Conservation (phyloP, 35 echinoderm and acorn worm genomes). For the Stichopus chloronotus region DNA sequence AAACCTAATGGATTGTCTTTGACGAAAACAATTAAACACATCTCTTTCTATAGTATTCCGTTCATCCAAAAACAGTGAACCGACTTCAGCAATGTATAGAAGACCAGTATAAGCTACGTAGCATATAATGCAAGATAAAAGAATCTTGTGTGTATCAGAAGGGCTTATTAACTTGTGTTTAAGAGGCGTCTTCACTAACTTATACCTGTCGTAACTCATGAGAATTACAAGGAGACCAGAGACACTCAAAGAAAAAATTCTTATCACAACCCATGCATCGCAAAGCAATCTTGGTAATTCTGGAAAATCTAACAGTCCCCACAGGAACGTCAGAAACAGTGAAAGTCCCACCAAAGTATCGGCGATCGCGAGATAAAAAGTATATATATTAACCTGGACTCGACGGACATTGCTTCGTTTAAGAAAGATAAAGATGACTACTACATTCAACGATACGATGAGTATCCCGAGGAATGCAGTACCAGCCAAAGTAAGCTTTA, state of each 20-base stretch:
- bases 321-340: background rate
- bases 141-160: background rate
- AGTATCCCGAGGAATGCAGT: background rate
- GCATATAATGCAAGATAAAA: too few relatives aligned
- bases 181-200: background rate
- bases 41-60: too few relatives aligned
- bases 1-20: background rate
- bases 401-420: background rate
- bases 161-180: background rate
- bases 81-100: background rate
- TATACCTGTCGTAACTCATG: constrained; percentile 23
- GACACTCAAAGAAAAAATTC: background rate
- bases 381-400: constrained; percentile 13
- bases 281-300: constrained; percentile 10
- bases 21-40: background rate
- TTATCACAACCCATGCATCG: background rate
- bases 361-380: constrained; percentile 31
- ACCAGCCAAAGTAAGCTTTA: background rate
- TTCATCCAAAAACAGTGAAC: background rate
- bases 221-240: constrained; percentile 12
- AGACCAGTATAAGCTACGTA: background rate
- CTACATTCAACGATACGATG: background rate
- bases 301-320: constrained; percentile 17
- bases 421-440: background rate
- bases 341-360: constrained; percentile 20